A percentile compares a stretch with the other conserved stretches of the same genome.
These are phyloP conservation scores for Hippocampus kuda DNA, from an alignment of 2,797 vertebrate genomes.

Conservation along the genomic window DNA sequence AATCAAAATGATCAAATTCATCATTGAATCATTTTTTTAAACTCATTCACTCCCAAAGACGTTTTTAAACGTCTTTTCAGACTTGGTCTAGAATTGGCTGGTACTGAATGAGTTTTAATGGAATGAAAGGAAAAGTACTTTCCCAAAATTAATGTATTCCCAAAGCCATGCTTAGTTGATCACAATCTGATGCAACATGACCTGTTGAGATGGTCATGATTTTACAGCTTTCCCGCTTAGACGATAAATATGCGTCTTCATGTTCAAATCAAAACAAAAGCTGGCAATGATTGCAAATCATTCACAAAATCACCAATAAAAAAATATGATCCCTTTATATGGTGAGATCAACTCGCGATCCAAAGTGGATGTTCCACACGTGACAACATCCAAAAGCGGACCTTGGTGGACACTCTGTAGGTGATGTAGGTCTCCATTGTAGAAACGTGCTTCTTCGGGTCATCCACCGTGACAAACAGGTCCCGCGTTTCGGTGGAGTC, in stretches of 20 bases:
- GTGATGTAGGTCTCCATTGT: slow-evolving; percentile 99
- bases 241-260: not conserved
- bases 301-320: not conserved
- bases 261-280: not conserved
- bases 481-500: slow-evolving; percentile 76
- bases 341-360: not conserved
- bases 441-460: slow-evolving; percentile 95
- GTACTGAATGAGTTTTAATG: not conserved
- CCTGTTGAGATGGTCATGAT: not conserved
- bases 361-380: not conserved
- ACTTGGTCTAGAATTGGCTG: no score
- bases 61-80: no score
- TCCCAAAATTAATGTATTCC: not conserved
- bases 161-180: not conserved
- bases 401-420: slow-evolving; percentile 93
- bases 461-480: slow-evolving; percentile 92
- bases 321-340: not conserved
- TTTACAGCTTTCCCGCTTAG: not conserved
- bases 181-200: not conserved
- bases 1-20: not conserved
- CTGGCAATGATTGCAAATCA: not conserved
- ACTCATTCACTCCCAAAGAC: no score
- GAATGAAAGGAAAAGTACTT: not conserved
- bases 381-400: slow-evolving; percentile 46
- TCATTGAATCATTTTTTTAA: not conserved